phyloP scores from a whole-genome alignment of 2,888 invertebrate species.

The Chymomyza fuscimana region DNA sequence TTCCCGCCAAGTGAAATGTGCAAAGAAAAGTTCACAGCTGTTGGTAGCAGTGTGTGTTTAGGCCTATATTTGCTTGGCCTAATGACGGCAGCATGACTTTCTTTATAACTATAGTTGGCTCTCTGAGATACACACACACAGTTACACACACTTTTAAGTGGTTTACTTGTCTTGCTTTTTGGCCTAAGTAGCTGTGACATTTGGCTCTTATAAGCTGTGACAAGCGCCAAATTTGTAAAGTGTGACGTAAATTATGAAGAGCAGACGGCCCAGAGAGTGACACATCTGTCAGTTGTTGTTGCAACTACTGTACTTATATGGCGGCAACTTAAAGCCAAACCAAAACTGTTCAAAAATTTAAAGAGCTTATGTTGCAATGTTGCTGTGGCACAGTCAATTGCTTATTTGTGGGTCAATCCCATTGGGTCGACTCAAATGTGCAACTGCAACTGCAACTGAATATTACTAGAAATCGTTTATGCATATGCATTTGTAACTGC shows the following conservation, averaged over 20 bases:
- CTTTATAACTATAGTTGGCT: not conserved
- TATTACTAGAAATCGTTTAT: not conserved
- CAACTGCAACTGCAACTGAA: not conserved
- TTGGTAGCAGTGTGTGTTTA: not conserved
- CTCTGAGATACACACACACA: not conserved
- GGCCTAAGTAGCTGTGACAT: slow-evolving; percentile 60
- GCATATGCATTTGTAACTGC: not conserved
- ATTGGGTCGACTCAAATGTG: slow-evolving; percentile 11
- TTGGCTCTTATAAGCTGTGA: slow-evolving; percentile 55
- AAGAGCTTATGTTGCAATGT: not conserved
- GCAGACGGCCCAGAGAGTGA: slow-evolving; percentile 24
- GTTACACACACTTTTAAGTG: slow-evolving; percentile 20
- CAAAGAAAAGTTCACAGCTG: not conserved
- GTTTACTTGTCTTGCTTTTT: slow-evolving; percentile 20
- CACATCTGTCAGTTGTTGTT: not conserved
- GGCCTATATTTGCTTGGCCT: not conserved
- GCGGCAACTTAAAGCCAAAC: slow-evolving; percentile 34
- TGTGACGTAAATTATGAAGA: slow-evolving; percentile 42
- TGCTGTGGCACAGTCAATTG: slow-evolving; percentile 1
- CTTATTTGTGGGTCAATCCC: slow-evolving; percentile 8
- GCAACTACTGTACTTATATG: slow-evolving; percentile 11
- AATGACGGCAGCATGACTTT: not conserved
- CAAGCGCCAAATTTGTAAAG: slow-evolving; percentile 46
- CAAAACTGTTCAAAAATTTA: slow-evolving; percentile 2
- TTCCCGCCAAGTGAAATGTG: not conserved